Evolutionary conservation across 2,888 invertebrate genomes (phyloP).

Genomic region (Eristalis tenax): DNA sequence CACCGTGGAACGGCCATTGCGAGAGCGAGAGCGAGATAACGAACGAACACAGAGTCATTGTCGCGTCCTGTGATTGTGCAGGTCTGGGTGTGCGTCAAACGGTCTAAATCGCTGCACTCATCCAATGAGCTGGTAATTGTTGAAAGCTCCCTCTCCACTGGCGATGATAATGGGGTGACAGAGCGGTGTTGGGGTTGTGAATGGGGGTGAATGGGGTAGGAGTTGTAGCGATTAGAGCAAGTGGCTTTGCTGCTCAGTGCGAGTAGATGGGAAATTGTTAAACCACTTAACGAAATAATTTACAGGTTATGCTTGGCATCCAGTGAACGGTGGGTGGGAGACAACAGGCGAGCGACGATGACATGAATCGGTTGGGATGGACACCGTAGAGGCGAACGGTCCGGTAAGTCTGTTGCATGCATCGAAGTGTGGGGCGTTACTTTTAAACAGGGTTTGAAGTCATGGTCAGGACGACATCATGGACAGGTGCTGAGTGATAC

Average conservation of each 20-base stretch:
- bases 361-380: background rate
- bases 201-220: slow-evolving; percentile 1
- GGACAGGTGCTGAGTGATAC: background rate
- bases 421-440: background rate
- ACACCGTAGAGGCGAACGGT: background rate
- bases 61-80: slow-evolving; percentile 37
- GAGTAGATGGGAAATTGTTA: slow-evolving; percentile 50
- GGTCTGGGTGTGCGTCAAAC: slow-evolving; percentile 62
- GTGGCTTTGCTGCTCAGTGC: slow-evolving; percentile 48
- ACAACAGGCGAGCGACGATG: background rate
- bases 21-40: slow-evolving; percentile 19
- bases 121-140: slow-evolving; percentile 71
- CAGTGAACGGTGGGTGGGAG: background rate
- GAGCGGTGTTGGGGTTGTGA: slow-evolving; percentile 20
- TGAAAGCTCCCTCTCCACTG: slow-evolving; percentile 40
- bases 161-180: slow-evolving; percentile 38
- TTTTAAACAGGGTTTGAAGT: background rate
- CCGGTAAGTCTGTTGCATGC: background rate
- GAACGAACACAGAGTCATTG: background rate
- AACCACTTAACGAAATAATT: slow-evolving; percentile 66
- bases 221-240: slow-evolving; percentile 60
- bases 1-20: slow-evolving; percentile 11
- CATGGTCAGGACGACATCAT: background rate
- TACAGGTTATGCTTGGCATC: slow-evolving; percentile 28
- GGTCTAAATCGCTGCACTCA: slow-evolving; percentile 68